Evolutionary conservation across 2,888 invertebrate genomes (phyloP), one percentile per base, ranked within the genome.

Genomic region (Drymonia ruficornis): DNA sequence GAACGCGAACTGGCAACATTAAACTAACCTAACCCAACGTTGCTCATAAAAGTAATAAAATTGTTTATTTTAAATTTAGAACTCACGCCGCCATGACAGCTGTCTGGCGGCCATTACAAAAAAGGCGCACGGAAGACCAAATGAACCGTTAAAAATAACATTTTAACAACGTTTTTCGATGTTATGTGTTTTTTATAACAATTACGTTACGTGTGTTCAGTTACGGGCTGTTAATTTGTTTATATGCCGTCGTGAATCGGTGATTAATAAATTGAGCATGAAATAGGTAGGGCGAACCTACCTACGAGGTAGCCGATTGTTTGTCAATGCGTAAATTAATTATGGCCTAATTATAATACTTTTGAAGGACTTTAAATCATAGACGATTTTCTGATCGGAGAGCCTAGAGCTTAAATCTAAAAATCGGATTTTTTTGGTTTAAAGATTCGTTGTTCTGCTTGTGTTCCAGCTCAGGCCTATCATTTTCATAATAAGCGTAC

Each of bases 31-130:
- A 70, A 70, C 67, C 59, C 71, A 81, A 73, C 70, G 72, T 31
- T 47, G 73, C 76, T 84, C 80, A 82, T 81, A 83, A 80, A 80
- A 67, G 76, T 75, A 83, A 81, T 83, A 85, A 83, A 78, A 55
- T 70, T 84, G 86, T 86, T 89, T 83, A 80, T 86, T 90, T 91
- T 88, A 86, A 87, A 89, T 90, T 87, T 88, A 84, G 87, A 89
- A 84, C 83, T 81, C 84, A 83, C 86, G 81, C 61, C 69, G 70
- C 78, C 76, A 68, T 87, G 89, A 89, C 91, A 92, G 90, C 89
- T 90, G 90, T 84, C 87, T 72, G 78, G 74, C 80, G 75, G 83
- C 84, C 85, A 89, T 89, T 84, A 78, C 75, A 66, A 65, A 78
- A 77, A 74, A 78, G n/a, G 76, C 76, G 65, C 78, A 70, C 81